Percentiles rank a stretch among this genome's conserved stretches.
Evolutionary conservation across 1,140 invertebrate genomes (phyloP).

Genomic region (Bathynomus jamesi): DNA sequence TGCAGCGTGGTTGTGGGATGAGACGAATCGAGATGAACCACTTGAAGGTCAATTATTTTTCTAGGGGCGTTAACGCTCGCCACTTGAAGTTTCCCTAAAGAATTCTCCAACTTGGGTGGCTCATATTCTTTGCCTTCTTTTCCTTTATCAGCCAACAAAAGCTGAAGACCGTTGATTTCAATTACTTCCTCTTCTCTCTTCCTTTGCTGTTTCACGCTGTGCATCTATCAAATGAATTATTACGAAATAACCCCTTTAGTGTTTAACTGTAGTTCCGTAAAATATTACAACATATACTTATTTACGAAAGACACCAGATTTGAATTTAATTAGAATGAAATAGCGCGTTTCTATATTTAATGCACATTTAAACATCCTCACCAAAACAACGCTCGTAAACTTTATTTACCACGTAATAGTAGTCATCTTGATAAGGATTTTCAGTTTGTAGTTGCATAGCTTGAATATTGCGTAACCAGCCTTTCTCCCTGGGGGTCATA

Average conservation of each 20-base stretch:
- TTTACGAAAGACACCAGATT: too few species aligned
- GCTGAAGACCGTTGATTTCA: slow-evolving; percentile 24
- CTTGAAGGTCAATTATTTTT: slow-evolving; percentile 84
- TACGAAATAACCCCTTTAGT: too few species aligned
- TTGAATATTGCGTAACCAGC: slow-evolving; percentile 89
- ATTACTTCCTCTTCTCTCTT: slow-evolving; percentile 27
- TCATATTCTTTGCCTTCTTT: slow-evolving; percentile 48
- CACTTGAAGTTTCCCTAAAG: slow-evolving; percentile 68
- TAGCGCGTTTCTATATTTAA: too few species aligned
- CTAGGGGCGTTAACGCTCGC: slow-evolving; percentile 67
- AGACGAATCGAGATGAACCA: slow-evolving; percentile 47
- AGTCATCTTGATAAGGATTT: slow-evolving; percentile 76
- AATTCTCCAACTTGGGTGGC: slow-evolving; percentile 83
- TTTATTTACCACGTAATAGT: slow-evolving; percentile 64
- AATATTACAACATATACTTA: too few species aligned
- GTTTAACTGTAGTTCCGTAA: too few species aligned
- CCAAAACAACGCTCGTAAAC: too few species aligned
- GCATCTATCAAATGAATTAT: slow-evolving; percentile 63
- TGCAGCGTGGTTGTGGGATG: slow-evolving; percentile 30
- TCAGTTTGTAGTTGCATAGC: slow-evolving; percentile 71
- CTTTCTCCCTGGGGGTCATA: slow-evolving; percentile 84
- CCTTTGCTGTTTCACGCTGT: slow-evolving; percentile 49
- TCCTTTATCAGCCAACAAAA: not conserved
- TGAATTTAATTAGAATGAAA: too few species aligned
- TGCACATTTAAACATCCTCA: too few species aligned